phyloP scores from a whole-genome alignment of 2,797 vertebrate species.

The Pachyuromys duprasi region DNA sequence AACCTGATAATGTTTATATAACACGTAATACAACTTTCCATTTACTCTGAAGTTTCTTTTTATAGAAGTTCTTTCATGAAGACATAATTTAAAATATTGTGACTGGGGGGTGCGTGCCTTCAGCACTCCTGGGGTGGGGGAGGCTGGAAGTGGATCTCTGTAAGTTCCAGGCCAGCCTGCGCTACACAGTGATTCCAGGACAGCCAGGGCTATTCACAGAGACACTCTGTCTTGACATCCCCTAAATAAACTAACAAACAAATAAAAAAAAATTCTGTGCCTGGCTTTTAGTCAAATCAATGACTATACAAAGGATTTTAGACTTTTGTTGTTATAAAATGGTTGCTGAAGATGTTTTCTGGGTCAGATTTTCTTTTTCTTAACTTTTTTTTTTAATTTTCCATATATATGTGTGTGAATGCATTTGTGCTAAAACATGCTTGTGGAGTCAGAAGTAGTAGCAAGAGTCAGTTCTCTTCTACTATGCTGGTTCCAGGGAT shows the following conservation, averaged over 20 bases:
- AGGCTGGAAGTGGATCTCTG: too few relatives aligned
- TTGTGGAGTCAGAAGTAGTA: background rate
- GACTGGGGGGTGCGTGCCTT: too few relatives aligned
- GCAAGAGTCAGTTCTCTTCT: background rate
- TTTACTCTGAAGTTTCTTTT: slow-evolving; percentile 23
- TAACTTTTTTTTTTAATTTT: background rate
- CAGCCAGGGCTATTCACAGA: too few relatives aligned
- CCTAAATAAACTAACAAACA: too few relatives aligned
- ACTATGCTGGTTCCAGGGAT: background rate
- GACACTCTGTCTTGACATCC: too few relatives aligned
- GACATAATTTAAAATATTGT: slow-evolving; percentile 26
- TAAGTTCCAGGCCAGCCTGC: too few relatives aligned
- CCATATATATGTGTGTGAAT: background rate
- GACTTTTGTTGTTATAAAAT: background rate
- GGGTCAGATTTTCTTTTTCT: background rate
- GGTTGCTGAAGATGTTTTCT: slow-evolving; percentile 4
- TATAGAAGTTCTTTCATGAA: slow-evolving; percentile 40
- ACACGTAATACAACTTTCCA: slow-evolving; percentile 10
- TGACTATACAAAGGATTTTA: background rate
- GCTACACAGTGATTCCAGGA: too few relatives aligned
- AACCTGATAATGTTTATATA: slow-evolving; percentile 30
- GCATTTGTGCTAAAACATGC: background rate
- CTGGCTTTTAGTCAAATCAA: slow-evolving; percentile 52
- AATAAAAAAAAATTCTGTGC: background rate
- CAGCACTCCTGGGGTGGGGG: too few relatives aligned